Evolutionary conservation across 2,113 vertebrate species (phyloP), one percentile per base, ranked within the genome.

Genomic region (Cyanocitta stelleri): DNA sequence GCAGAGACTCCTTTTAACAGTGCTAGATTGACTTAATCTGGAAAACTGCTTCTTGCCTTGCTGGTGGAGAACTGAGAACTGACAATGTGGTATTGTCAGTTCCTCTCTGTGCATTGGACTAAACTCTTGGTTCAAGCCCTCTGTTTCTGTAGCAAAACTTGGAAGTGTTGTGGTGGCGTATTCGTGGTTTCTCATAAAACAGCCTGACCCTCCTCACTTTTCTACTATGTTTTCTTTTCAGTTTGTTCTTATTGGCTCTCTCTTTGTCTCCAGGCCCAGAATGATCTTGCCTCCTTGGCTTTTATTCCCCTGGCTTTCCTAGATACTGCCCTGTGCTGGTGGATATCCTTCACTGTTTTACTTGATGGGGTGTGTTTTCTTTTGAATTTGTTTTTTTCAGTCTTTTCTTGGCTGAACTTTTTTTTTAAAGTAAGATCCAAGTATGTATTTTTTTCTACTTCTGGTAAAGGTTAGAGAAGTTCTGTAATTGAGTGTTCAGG

Each of bases 261-360:
- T 98, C 97, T 98, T 98, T 98, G 96, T 98, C 98, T 98, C 97
- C 94, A 98, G 98, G 98, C 98, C 97, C 98, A 98, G 98, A 98
- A 97, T 98, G 98, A 98, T 98, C 98, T 98, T 98, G 98, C 98
- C 97, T 98, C 98, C 97, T 98, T 98, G 98, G 98, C 98, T 97
- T 98, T 98, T 98, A 98, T 98, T 97, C 98, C 98, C 96, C 95
- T 98, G 98, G 98, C 98, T 98, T 98, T 98, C 98, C 98, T 98
- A 98, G 98, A 98, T 98, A 98, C 98, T 98, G 98, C 98, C 95
- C 94, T 98, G 92, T 98, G 98, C 98, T 98, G 98, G 98, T 98
- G 98, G 98, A 98, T 98, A 98, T 98, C 98, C 98, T 98, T 94
- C 97, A 93, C 89, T 98, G 95, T 96, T 97, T 97, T 96, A 88